These are phyloP conservation scores for Osmerus mordax DNA, from an alignment of 2,113 vertebrate species.

Conservation along the genomic window DNA sequence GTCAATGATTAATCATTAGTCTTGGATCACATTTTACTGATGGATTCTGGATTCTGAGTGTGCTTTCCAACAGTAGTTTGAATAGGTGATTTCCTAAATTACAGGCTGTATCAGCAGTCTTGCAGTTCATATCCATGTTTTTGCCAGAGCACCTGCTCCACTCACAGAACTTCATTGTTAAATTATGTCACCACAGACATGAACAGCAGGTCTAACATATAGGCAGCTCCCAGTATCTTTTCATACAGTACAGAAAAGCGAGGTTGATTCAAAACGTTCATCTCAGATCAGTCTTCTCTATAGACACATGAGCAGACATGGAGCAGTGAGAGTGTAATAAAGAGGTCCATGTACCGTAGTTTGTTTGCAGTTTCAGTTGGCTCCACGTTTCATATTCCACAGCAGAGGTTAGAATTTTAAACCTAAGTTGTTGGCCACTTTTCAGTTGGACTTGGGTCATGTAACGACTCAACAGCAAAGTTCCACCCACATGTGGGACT, in stretches of 20 bases:
- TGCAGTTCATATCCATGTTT: no score
- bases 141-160: no score
- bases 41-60: background rate
- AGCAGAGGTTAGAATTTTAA: constrained; percentile 21
- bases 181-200: background rate
- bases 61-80: constrained; percentile 15
- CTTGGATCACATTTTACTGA: constrained; percentile 2
- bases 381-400: background rate
- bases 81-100: background rate
- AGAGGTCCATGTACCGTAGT: background rate
- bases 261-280: no score
- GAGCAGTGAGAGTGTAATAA: no score
- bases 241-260: no score
- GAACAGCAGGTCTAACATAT: no score
- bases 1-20: constrained; percentile 23
- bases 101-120: no score
- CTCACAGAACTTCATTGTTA: background rate
- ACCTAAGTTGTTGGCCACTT: constrained; percentile 21
- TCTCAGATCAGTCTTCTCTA: no score
- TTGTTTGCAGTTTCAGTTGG: background rate
- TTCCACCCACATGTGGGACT: constrained; percentile 35
- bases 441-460: constrained; percentile 28
- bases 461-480: constrained; percentile 12
- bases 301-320: no score
- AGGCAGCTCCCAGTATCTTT: no score